Conservation (phyloP, 1,140 invertebrate genomes). For the Ips typographus region DNA sequence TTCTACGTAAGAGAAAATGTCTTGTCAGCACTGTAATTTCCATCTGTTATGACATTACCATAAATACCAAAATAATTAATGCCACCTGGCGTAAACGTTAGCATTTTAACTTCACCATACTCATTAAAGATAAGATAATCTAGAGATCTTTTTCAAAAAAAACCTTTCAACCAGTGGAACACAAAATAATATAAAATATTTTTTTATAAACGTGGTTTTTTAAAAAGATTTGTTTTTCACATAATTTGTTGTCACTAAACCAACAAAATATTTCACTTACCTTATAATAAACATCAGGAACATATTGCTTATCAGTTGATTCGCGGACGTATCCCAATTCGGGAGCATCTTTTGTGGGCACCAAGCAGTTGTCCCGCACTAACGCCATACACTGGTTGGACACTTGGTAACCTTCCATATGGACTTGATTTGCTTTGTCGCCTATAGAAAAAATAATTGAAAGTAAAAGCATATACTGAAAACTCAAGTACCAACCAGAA, state of each 20-base stretch:
- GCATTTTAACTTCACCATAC: no score
- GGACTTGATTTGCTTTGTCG: conserved; percentile 87
- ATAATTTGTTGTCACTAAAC: no score
- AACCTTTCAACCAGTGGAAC: no score
- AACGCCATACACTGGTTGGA: conserved; percentile 98
- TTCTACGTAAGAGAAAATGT: no score
- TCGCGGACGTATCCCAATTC: conserved; percentile 96
- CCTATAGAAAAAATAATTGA: conserved; percentile 58
- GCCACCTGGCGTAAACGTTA: no score
- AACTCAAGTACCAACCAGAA: conserved; percentile 3
- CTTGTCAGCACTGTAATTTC: no score
- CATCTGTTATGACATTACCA: no score
- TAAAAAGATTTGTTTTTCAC: not conserved
- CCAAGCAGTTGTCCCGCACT: conserved; percentile 88
- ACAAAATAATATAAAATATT: no score
- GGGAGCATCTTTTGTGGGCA: conserved; percentile 96
- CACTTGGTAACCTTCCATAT: conserved; percentile 99
- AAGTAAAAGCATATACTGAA: not conserved
- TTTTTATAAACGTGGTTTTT: no score
- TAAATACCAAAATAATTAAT: no score
- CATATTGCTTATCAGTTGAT: conserved; percentile 91
- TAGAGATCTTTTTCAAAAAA: no score
- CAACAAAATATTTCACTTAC: conserved; percentile 58
- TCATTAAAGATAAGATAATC: no score
- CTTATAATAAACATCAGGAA: conserved; percentile 99